Base-by-base conservation (phyloP, 1,140 invertebrate genomes). In the Danaus plexippus region DNA sequence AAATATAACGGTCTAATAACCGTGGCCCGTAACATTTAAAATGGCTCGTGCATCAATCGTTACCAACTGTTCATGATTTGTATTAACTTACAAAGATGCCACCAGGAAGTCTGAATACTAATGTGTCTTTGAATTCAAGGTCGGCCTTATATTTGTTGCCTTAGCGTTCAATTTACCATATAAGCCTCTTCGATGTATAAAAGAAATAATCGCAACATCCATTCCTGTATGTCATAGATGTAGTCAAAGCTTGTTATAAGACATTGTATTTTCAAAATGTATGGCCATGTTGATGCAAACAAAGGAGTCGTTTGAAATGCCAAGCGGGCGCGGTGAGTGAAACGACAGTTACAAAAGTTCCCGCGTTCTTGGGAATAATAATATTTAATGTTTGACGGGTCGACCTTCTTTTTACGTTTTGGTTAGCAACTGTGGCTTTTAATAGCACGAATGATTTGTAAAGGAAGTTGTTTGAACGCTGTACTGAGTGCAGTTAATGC, bases 81-180 rank as follows among this genome's bases (percentile, higher is more conserved):
- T 57, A 63, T 62, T 73, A 73, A 62, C 54, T 75, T 73, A 75
- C 70, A 43, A 56, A 68, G 68, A 75, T 66, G 59, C 54, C 68
- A 83, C 74, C 74, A 86, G 81, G 81, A 86, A 85, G 73, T 71
- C 60, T 63, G 66, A 86, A 84, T 86, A 80, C 75, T 84, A 87
- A 87, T 84, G 69, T 69, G 75, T 59, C 80, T 84, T 80, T 82
- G 75, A 82, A 83, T 82, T 84, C 84, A 87, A 87, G 84, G 84
- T 74, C 82, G 63, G 63, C 65, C 64, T 74, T 64, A 67, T 73
- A 76, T 74, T 74, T 56, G 63, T 73, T 63, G 79, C 73, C 72
- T 84, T 63, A 71, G 63, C 59, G 63, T 75, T 75, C 71, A 76
- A 63, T 80, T 74, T 63, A 63, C 67, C 73, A 71, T 52, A 57